Base-by-base conservation (phyloP, 2,797 vertebrate species). In the Orientallactaga sibirica region DNA sequence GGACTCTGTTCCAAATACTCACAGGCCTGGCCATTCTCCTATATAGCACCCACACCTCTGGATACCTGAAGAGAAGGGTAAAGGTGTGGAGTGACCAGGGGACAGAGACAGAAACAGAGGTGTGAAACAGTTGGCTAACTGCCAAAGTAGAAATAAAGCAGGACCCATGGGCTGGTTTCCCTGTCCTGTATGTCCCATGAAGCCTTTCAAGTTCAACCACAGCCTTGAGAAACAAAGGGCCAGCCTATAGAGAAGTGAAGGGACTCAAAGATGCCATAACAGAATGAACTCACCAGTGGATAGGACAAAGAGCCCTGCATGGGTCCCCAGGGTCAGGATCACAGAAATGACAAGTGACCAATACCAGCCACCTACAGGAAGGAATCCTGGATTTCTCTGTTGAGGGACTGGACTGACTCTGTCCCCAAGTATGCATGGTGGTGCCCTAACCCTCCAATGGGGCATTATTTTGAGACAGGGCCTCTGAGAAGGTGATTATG, bases 131-230 rank as follows among this genome's bases (percentile, higher is more conserved):
- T 33, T 33, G 52, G 33, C 33, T 1, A 5, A 58, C 52, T 7
- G 27, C 25, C 18, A 37, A 1, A 27, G 2, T 0, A 2, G 25
- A 62, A 43, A 80, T 22, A 22, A 6, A 7, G 6, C 4, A 10
- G 66, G 18, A 19, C 27, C 29, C 15, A 7, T 0, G 19, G 6
- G 0, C 37, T 1, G 7, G 5, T 7, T 66, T 20, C 48, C 43
- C 18, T 7, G 1, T 27, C 33, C 8, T 0, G 19, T n/a, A 0
- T 1, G 3, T 8, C n/a, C 4, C 3, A 3, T 0, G 4, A 12
- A 43, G 8, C 0, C 20, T 74, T 70, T 62, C 52, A 4, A 3
- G 29, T 19, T 3, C 20, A 14, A 7, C 3, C 1, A 19, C 37
- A 58, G 62, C 48, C 4, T 0, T 55, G 3, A 0, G 0, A 68